Base-by-base conservation (phyloP, 2,797 vertebrate genomes). In the Etheostoma nigrum region DNA sequence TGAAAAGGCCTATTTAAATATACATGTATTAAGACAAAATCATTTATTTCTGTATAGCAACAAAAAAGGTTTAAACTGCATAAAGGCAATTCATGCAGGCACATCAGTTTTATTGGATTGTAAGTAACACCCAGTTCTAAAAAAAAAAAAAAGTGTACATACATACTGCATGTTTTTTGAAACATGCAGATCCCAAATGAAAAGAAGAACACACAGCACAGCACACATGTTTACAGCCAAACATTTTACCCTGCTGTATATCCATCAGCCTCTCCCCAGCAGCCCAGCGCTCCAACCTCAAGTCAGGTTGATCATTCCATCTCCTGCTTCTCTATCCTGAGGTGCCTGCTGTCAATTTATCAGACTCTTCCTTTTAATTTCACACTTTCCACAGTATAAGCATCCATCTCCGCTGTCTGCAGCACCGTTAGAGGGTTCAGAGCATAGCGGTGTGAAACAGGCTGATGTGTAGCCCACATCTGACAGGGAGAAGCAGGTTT, bases 271-370 rank as follows among this genome's bases (percentile, higher is more conserved):
- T 75, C 83, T 84, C 79, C 85, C 85, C 83, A 76, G 79, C 60
- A 36, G 73, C 76, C 64, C 74, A 54, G 54, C 30, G 40, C 87
- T 82, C 74, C 83, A 78, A 76, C 81, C 84, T 87, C 69, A 66
- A 87, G 87, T 92, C 85, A 85, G 83, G 84, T 76, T 86, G 83
- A 88, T 89, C 84, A 76, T 88, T 88, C 86, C 82, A 75, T 90
- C 90, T 90, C 84, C 86, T 81, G 81, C 81, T 54, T 82, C 89
- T 89, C 81, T 89, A 81, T 93, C 91, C 92, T 87, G 87, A 91
- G 91, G 91, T 92, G 86, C 88, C 84, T 88, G 83, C 89, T 94
- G 92, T 93, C 92, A 93, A 84, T 93, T 93, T 90, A 87, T 89
- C 89, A 85, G 82, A 86, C 86, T 78, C 76, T 84, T 87, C 84